Evolutionary conservation across 2,888 invertebrate species (phyloP).

Genomic region (Unio pictorum): DNA sequence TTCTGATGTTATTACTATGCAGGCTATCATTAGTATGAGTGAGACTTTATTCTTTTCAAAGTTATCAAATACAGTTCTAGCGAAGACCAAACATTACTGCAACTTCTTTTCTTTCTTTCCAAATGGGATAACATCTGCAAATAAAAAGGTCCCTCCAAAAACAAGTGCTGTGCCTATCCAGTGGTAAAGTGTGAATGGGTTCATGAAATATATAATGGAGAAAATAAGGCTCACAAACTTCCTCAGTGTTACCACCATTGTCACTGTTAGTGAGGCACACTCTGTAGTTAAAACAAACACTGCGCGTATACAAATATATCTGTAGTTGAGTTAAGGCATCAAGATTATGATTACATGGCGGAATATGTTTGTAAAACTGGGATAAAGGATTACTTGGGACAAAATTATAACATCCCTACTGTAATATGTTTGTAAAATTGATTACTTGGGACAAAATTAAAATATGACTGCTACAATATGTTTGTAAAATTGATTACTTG

Average conservation of each 20-base stretch:
- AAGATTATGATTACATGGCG: neutral
- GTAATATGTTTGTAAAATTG: too few species aligned
- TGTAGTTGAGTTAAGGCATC: constrained; percentile 63
- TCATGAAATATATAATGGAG: constrained; percentile 94
- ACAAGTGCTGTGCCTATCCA: constrained; percentile 93
- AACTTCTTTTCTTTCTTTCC: constrained; percentile 1
- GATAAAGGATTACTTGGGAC: too few species aligned
- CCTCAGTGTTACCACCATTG: constrained; percentile 93
- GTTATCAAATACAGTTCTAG: too few species aligned
- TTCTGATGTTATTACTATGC: too few species aligned
- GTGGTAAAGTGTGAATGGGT: constrained; percentile 92
- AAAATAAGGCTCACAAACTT: constrained; percentile 97
- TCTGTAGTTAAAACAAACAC: constrained; percentile 96
- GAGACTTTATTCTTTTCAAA: too few species aligned
- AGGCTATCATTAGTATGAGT: too few species aligned
- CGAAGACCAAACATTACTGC: too few species aligned
- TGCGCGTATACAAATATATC: constrained; percentile 91
- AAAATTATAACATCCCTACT: too few species aligned
- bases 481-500: too few species aligned
- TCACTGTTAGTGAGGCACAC: constrained; percentile 94
- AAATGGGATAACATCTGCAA: constrained; percentile 75
- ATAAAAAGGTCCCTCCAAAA: constrained; percentile 93
- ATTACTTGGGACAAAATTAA: too few species aligned
- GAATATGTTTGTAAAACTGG: neutral
- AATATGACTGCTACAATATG: too few species aligned